Evolutionary conservation across 1,140 invertebrate genomes (phyloP).

Genomic region (Drosophila nasuta): DNA sequence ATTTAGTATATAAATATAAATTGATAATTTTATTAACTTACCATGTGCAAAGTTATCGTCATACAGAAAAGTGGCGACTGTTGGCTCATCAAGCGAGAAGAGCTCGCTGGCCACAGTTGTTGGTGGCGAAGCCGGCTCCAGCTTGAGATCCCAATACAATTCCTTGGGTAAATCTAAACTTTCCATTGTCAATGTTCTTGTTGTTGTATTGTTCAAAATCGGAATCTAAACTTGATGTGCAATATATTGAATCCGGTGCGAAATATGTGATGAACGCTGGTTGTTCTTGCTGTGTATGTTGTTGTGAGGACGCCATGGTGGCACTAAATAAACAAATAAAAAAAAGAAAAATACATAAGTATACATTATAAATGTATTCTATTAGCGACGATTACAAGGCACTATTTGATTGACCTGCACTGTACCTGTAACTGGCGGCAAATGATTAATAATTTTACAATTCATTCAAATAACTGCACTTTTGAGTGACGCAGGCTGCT

Average conservation of each 20-base stretch:
- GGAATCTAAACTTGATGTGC: constrained; percentile 48
- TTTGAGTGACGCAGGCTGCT: constrained; percentile 27
- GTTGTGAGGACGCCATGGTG: constrained; percentile 80
- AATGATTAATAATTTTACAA: constrained; percentile 30
- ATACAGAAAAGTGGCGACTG: constrained; percentile 58
- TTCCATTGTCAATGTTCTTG: constrained; percentile 68
- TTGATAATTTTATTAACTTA: constrained; percentile 23
- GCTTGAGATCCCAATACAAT: constrained; percentile 78
- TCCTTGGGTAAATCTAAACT: constrained; percentile 75
- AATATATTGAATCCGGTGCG: constrained; percentile 63
- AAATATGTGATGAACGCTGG: constrained; percentile 62
- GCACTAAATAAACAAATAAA: constrained; percentile 55
- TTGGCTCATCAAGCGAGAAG: constrained; percentile 67
- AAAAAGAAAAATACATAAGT: constrained; percentile 16
- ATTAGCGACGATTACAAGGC: constrained; percentile 25
- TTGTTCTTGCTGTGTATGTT: constrained; percentile 58
- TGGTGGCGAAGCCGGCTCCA: constrained; percentile 73
- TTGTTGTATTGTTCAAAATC: constrained; percentile 35
- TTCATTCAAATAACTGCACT: constrained; percentile 19
- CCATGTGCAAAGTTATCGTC: constrained; percentile 83
- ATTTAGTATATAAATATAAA: neutral
- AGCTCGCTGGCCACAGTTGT: constrained; percentile 64
- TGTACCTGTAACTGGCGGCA: constrained; percentile 16
- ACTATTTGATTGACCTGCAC: constrained; percentile 40
- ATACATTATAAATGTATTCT: constrained; percentile 6